Evolutionary conservation across 1,140 invertebrate genomes (phyloP).

Genomic region (Tetragonula clypearis): DNA sequence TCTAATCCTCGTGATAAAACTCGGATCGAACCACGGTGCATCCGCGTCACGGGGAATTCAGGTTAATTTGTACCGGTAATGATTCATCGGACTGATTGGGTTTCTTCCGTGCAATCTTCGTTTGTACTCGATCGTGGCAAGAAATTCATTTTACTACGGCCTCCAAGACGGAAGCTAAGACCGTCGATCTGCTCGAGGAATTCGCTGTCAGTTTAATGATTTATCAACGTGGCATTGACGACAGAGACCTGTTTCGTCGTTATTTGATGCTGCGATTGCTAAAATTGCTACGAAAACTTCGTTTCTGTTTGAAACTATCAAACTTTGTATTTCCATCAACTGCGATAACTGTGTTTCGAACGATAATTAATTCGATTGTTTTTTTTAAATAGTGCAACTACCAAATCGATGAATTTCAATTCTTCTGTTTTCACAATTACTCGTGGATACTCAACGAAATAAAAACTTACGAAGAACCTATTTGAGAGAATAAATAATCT

Average conservation of each 20-base stretch:
- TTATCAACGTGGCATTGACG: not conserved
- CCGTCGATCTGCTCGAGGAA: not conserved
- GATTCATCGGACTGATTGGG: conserved; percentile 4
- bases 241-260: not conserved
- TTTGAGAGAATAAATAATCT: not conserved
- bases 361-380: too few relatives aligned
- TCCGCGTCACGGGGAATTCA: not conserved
- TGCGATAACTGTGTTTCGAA: too few relatives aligned
- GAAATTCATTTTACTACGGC: conserved; percentile 4
- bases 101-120: not conserved
- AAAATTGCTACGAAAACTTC: too few relatives aligned
- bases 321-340: too few relatives aligned
- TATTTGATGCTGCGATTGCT: too few relatives aligned
- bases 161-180: not conserved
- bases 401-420: too few relatives aligned
- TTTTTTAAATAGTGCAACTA: too few relatives aligned
- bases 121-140: not conserved
- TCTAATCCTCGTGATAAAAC: conserved; percentile 9
- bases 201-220: not conserved
- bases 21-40: not conserved
- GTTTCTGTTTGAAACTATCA: too few relatives aligned
- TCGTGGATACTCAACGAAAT: too few relatives aligned
- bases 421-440: too few relatives aligned
- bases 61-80: not conserved
- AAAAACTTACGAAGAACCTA: too few relatives aligned